Evolutionary conservation across 2,888 invertebrate species (phyloP).

Genomic region (Epirrita christyi): DNA sequence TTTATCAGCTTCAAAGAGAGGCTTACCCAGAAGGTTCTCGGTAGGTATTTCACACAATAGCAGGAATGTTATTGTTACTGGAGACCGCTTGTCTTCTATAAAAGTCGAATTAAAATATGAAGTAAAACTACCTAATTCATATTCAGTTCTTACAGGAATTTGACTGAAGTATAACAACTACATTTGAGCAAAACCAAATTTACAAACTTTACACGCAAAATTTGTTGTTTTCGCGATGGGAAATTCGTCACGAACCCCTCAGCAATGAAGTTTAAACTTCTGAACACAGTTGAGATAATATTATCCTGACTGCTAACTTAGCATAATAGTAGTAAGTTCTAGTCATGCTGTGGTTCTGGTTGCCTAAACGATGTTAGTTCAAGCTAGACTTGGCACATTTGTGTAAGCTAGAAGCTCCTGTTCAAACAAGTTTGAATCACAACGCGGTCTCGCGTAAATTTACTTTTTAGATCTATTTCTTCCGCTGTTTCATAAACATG

Average conservation of each 20-base stretch:
- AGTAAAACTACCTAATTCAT: too few species aligned
- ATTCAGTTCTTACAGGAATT: too few species aligned
- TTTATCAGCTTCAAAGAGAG: too few species aligned
- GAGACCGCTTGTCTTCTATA: too few species aligned
- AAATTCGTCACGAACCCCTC: background rate
- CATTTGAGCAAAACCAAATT: background rate
- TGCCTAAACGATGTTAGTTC: conserved; percentile 26
- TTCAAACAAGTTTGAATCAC: background rate
- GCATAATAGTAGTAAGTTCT: conserved; percentile 14
- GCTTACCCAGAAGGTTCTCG: too few species aligned
- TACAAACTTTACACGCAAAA: background rate
- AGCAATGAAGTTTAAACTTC: conserved; percentile 5
- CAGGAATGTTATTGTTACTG: too few species aligned
- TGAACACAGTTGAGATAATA: conserved; percentile 7
- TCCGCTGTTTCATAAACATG: too few species aligned
- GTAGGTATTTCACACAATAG: too few species aligned
- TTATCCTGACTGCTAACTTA: conserved; percentile 1
- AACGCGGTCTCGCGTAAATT: too few species aligned
- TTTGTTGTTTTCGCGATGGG: background rate
- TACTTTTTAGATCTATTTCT: too few species aligned
- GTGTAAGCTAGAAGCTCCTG: conserved; percentile 8
- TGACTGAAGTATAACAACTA: too few species aligned
- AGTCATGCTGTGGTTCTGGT: conserved; percentile 17
- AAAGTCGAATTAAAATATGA: too few species aligned
- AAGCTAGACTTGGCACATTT: conserved; percentile 16